These are phyloP conservation scores for Rhagologus leucostigma DNA, from an alignment of 2,113 vertebrate genomes.

Conservation along the genomic window DNA sequence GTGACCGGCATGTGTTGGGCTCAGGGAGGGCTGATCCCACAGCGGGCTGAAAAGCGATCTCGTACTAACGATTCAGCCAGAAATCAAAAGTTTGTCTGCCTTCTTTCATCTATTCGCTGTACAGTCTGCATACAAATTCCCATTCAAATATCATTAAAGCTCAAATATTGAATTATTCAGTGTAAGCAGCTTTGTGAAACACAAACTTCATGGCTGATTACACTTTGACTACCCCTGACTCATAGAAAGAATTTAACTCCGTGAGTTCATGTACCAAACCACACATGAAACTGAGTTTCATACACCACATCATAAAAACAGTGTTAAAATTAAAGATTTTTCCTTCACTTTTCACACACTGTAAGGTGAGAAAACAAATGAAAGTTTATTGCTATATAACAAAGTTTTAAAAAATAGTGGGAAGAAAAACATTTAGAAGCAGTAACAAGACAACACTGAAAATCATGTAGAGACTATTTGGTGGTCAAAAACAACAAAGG, in stretches of 20 bases:
- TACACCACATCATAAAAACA: background rate
- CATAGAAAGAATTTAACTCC: constrained; percentile 1
- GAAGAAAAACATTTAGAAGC: background rate
- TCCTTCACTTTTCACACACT: background rate
- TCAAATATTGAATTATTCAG: constrained; percentile 49
- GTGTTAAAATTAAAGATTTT: background rate
- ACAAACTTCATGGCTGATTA: constrained; percentile 17
- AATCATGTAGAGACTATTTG: background rate
- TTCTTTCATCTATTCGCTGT: background rate
- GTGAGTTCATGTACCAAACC: background rate
- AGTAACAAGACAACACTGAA: background rate
- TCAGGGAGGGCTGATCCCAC: background rate
- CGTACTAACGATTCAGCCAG: background rate
- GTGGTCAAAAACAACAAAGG: background rate
- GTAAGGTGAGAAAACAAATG: background rate
- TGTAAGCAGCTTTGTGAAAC: constrained; percentile 32
- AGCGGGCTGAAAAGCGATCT: rapidly evolving
- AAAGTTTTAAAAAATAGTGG: background rate
- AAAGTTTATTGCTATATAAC: background rate
- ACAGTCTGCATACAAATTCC: background rate
- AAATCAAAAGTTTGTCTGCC: background rate
- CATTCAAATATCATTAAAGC: constrained; percentile 44
- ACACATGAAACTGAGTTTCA: background rate
- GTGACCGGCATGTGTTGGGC: rapidly evolving
- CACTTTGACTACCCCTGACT: background rate